phyloP scores from a whole-genome alignment of 2,888 invertebrate species.

The Drosophila picticornis region DNA sequence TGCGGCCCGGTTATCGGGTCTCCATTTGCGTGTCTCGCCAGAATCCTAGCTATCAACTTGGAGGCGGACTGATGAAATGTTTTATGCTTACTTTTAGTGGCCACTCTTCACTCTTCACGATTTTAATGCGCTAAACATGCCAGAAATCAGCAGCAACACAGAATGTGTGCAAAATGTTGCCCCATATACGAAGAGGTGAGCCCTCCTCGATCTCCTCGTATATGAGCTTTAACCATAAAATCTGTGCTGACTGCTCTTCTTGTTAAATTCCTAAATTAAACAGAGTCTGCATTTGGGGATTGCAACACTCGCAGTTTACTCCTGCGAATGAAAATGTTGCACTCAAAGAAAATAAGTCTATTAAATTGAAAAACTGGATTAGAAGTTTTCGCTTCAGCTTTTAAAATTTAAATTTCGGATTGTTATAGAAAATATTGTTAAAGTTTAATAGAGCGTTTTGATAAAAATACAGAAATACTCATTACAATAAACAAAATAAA shows the following conservation, averaged over 20 bases:
- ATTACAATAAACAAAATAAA: not conserved
- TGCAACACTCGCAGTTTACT: not conserved
- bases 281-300: slow-evolving; percentile 9
- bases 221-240: slow-evolving; percentile 13
- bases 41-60: slow-evolving; percentile 6
- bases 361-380: not conserved
- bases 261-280: slow-evolving; percentile 26
- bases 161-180: slow-evolving; percentile 49
- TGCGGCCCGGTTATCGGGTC: slow-evolving; percentile 52
- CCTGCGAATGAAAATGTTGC: not conserved
- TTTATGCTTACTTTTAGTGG: slow-evolving; percentile 64
- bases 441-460: not conserved
- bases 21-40: slow-evolving; percentile 16
- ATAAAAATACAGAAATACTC: not conserved
- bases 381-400: not conserved
- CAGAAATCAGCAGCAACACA: slow-evolving; percentile 40
- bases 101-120: slow-evolving; percentile 39
- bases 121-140: slow-evolving; percentile 54
- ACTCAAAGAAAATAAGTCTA: not conserved
- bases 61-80: slow-evolving; percentile 53
- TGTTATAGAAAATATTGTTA: not conserved
- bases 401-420: not conserved
- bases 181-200: not conserved
- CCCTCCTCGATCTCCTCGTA: not conserved
- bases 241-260: slow-evolving; percentile 5